These are phyloP conservation scores for Panorpa germanica DNA, from an alignment of 2,888 invertebrate species.

Conservation along the genomic window DNA sequence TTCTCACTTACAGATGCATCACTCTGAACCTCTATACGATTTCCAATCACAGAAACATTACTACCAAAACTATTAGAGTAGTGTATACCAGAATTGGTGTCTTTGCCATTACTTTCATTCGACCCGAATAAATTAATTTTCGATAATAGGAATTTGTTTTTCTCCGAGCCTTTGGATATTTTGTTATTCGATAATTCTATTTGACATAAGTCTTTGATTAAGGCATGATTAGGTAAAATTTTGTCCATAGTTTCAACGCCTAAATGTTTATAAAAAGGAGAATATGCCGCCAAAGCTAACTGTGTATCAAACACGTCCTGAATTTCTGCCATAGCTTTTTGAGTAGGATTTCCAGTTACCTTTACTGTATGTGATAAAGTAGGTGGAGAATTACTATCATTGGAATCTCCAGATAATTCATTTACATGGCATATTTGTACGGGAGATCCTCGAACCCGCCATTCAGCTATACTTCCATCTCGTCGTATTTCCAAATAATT, in stretches of 20 bases:
- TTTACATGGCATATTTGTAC: constrained; percentile 23
- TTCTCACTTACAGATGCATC: constrained; percentile 15
- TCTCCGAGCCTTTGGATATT: no score
- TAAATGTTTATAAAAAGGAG: constrained; percentile 52
- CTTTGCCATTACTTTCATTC: constrained; percentile 16
- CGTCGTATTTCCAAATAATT: constrained; percentile 35
- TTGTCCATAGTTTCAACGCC: constrained; percentile 52
- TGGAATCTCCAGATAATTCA: constrained; percentile 25
- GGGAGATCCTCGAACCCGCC: constrained; percentile 34
- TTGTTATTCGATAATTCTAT: no score
- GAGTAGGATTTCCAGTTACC: constrained; percentile 2
- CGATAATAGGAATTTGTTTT: no score
- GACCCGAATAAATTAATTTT: constrained; percentile 9
- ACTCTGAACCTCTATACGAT: constrained; percentile 59
- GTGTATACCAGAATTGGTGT: constrained; percentile 18
- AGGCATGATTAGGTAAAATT: constrained; percentile 55
- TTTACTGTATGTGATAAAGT: constrained; percentile 13
- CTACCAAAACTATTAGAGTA: constrained; percentile 59
- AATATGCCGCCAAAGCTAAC: constrained; percentile 67
- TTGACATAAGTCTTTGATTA: constrained; percentile 58
- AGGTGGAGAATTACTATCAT: no score
- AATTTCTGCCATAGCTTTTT: constrained; percentile 57
- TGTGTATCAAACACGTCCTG: constrained; percentile 65
- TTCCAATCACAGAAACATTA: constrained; percentile 66
- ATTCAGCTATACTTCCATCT: constrained; percentile 39